These are phyloP conservation scores for Thereva unica DNA, from an alignment of 2,888 invertebrate species.

Conservation along the genomic window DNA sequence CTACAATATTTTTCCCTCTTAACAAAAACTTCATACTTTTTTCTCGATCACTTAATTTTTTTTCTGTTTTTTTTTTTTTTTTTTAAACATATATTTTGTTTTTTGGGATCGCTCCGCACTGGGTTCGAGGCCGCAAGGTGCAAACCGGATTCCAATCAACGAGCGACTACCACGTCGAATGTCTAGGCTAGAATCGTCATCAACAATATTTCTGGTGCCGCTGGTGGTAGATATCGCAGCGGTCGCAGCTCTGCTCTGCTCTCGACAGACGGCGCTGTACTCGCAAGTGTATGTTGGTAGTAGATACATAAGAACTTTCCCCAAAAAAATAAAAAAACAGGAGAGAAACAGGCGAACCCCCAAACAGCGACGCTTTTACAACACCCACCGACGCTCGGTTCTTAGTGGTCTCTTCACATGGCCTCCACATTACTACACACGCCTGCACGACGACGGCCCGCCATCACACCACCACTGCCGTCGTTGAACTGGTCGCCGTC, in stretches of 20 bases:
- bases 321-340: too few species aligned
- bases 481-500: slow-evolving; percentile 22
- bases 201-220: slow-evolving; percentile 8
- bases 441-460: slow-evolving; percentile 2
- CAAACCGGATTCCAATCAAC: slow-evolving; percentile 41
- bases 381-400: slow-evolving; percentile 24
- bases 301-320: too few species aligned
- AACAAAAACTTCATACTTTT: background rate
- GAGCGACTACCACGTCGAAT: slow-evolving; percentile 35
- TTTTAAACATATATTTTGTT: too few species aligned
- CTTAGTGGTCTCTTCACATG: slow-evolving; percentile 2
- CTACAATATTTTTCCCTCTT: background rate
- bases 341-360: too few species aligned
- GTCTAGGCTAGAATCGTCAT: slow-evolving; percentile 9
- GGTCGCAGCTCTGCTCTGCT: background rate
- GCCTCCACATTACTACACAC: too few species aligned
- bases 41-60: background rate
- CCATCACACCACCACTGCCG: slow-evolving; percentile 20
- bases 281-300: too few species aligned
- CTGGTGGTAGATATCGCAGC: slow-evolving; percentile 23
- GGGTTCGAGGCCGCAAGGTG: slow-evolving; percentile 29
- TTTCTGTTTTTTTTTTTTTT: too few species aligned
- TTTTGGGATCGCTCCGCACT: too few species aligned
- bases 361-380: slow-evolving; percentile 19
- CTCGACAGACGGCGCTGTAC: too few species aligned